Evolutionary conservation across 1,140 invertebrate species (phyloP), one percentile per base, ranked within the genome.

Genomic region (Cyclargus thomasi): DNA sequence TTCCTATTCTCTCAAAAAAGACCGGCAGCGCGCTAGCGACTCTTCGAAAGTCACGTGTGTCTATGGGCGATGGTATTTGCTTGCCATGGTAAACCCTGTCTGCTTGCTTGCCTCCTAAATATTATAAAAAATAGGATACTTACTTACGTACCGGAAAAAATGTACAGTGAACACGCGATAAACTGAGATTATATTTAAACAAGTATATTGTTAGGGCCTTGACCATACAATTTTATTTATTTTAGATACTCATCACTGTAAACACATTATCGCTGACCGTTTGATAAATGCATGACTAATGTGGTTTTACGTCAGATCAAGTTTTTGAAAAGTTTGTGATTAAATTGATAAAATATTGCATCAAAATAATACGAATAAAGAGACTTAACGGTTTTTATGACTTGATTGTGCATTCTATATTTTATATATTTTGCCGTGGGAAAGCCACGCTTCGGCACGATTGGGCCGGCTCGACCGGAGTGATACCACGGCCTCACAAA

Each of bases 301-400:
- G 35, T 20, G 29, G 5, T 8, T 65, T 65, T 47, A 57, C 64
- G 64, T 65, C 53, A 53, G 53, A 23, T 53, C 53, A 22, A 4
- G 16, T 22, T 35, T 23, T 53, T 16, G 17, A 55, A 53, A 23
- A 65, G 16, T 65, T 11, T 57, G 22, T 57, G 64, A 65, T 65
- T 65, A 65, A 16, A 18, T 65, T 55, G 64, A 59, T 65, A 65
- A 65, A 29, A 2, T 20, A 55, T 55, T 65, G 22, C 53, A 23
- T 64, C n/a, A 39, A 64, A 29, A 53, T 65, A 29, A 36, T 65
- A 29, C 29, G n/a, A 65, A 65, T 53, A 57, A 65, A 57, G 64
- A 57, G 21, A 39, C 18, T 22, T 16, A 29, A 10, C 18, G 39
- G 11, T 35, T 18, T 63, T 47, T 47, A 47, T 47, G 11, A 47